Evolutionary conservation across 2,888 invertebrate species (phyloP), one percentile per base, ranked within the genome.

Genomic region (Drosophila robusta): DNA sequence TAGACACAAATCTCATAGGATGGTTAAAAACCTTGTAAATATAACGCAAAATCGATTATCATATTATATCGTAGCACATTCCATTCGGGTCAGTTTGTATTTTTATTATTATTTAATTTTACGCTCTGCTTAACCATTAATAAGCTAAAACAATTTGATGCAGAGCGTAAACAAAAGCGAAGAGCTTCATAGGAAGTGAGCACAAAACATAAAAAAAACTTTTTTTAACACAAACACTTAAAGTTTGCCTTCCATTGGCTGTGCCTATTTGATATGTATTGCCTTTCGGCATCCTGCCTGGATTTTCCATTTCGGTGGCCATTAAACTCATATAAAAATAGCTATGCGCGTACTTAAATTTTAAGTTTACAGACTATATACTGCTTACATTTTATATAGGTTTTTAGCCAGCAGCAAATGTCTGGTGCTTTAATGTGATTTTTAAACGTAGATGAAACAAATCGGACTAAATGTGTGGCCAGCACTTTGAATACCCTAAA

Each of bases 261-360:
- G 22, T 62, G 52, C 16, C 36, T 32, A 26, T 62, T 56, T 47
- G 55, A 57, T 45, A 38, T 44, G 51, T 26, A 51, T 29, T 50
- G 38, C 11, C 47, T 45, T 50, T 54, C 41, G 61, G 61, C 16
- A 16, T 14, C 29, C 29, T 44, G 44, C 32, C 41, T 18, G 49
- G 39, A 72, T 60, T 77, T 72, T 72, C 73, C 73, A 58, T 70
- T 77, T 57, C 46, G 49, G 42, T 55, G 55, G 44, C 41, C 75
- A 86, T 75, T 77, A 70, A 75, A 86, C 44, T n/a, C 58, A 47
- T 41, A 80, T 76, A 56, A 76, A 69, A 55, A 60, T 47, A 63
- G 64, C 47, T 32, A 34, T 32, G 18, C 45, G 32, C 14, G 54
- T 58, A 68, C 58, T 69, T 57, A 46, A 69, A 47, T 45, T 55